Conservation (phyloP, 37 sponge, comb jelly and placozoan species). For the Haliclona indistincta region DNA sequence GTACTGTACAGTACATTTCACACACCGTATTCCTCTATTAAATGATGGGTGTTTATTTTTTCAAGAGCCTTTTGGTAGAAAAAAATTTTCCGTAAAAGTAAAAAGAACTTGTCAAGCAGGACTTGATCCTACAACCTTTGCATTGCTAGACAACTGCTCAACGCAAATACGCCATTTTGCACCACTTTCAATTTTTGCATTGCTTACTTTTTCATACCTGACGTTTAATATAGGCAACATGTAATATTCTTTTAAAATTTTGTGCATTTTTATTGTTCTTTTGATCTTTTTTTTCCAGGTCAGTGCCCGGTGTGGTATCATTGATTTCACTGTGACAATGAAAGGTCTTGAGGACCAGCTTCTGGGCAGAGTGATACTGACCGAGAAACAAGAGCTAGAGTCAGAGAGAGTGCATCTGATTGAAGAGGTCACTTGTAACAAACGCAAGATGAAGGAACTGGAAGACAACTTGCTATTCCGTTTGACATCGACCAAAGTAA, state of each 20-base stretch:
- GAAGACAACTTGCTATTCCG: constrained; percentile 97
- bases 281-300: constrained; percentile 39
- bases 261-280: neutral
- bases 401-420: constrained; percentile 87
- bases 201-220: neutral
- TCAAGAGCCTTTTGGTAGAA: too few species aligned
- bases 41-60: too few species aligned
- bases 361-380: constrained; percentile 96
- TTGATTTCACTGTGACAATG: constrained; percentile 99
- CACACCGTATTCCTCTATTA: too few species aligned
- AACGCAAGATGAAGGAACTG: constrained; percentile 95
- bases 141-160: too few species aligned
- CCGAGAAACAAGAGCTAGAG: constrained; percentile 98
- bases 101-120: too few species aligned
- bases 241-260: neutral
- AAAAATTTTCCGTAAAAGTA: too few species aligned
- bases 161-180: too few species aligned
- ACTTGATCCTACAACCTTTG: too few species aligned
- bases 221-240: neutral
- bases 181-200: neutral
- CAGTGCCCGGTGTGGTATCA: constrained; percentile 91
- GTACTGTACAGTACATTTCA: too few species aligned
- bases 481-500: constrained; percentile 89
- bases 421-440: constrained; percentile 97
- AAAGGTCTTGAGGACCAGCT: constrained; percentile 99